Conservation (phyloP, 2,888 invertebrate species). For the Caenorhabditis virilis region DNA sequence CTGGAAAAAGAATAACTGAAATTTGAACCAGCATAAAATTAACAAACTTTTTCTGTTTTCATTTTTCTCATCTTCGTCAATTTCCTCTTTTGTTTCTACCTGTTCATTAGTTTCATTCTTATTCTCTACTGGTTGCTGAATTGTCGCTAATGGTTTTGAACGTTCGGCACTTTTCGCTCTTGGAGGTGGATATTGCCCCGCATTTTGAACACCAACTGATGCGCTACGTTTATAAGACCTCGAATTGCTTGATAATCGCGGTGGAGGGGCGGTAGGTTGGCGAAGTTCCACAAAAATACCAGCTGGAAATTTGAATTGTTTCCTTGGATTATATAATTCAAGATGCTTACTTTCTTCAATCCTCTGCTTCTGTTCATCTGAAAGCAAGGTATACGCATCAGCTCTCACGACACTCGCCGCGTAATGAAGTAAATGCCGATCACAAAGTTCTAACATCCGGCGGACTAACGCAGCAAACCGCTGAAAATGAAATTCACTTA, state of each 20-base stretch:
- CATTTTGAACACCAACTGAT: slow-evolving; percentile 55
- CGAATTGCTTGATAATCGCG: slow-evolving; percentile 68
- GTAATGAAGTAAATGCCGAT: slow-evolving; percentile 78
- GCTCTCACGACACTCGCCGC: slow-evolving; percentile 71
- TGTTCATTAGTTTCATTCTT: slow-evolving; percentile 5
- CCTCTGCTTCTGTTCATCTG: slow-evolving; percentile 63
- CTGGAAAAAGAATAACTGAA: neutral
- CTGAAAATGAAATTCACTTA: too few relatives aligned
- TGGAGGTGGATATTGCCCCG: slow-evolving; percentile 9
- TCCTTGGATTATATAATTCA: neutral
- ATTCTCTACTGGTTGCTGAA: neutral
- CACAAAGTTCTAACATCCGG: slow-evolving; percentile 72
- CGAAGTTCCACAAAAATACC: slow-evolving; percentile 70
- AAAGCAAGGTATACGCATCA: slow-evolving; percentile 65
- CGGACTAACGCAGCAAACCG: slow-evolving; percentile 55
- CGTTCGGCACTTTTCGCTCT: slow-evolving; percentile 52
- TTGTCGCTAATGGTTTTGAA: neutral
- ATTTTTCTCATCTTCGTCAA: neutral
- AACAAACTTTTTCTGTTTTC: slow-evolving; percentile 1
- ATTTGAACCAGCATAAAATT: neutral
- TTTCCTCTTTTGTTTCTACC: slow-evolving; percentile 4
- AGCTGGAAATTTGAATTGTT: slow-evolving; percentile 44
- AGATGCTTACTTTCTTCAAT: slow-evolving; percentile 67
- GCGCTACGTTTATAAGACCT: slow-evolving; percentile 62
- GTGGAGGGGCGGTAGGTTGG: slow-evolving; percentile 69